phyloP scores from a whole-genome alignment of 1,140 invertebrate species.

The Orussus abietinus region DNA sequence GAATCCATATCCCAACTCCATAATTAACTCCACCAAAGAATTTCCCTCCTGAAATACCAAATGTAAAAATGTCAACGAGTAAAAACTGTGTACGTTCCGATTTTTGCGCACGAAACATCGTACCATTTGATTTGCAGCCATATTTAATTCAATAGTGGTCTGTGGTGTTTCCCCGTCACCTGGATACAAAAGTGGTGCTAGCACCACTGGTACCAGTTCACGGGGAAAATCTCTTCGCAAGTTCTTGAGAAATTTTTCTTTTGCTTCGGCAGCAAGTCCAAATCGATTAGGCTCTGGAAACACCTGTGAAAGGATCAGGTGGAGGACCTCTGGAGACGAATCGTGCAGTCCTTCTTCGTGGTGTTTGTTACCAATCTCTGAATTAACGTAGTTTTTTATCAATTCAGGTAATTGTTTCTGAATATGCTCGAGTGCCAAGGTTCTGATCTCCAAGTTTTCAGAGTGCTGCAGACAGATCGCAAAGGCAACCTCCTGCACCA shows the following conservation, averaged over 20 bases:
- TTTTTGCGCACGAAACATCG: too few relatives aligned
- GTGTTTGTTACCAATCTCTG: constrained; percentile 62
- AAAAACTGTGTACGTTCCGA: constrained; percentile 1
- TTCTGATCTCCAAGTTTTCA: constrained; percentile 67
- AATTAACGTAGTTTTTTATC: constrained; percentile 78
- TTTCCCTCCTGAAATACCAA: constrained; percentile 62
- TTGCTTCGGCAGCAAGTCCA: constrained; percentile 66
- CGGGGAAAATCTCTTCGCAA: constrained; percentile 83
- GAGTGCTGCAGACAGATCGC: constrained; percentile 80
- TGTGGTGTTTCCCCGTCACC: constrained; percentile 70
- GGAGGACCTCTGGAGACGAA: constrained; percentile 81
- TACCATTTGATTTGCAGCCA: constrained; percentile 61
- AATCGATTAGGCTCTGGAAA: constrained; percentile 55
- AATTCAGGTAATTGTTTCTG: constrained; percentile 79
- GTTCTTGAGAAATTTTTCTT: constrained; percentile 75
- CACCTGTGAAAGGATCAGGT: constrained; percentile 70
- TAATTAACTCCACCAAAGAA: constrained; percentile 76
- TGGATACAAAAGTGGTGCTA: constrained; percentile 82
- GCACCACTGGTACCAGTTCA: constrained; percentile 80
- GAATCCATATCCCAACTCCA: constrained; percentile 86
- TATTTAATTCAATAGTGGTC: constrained; percentile 55
- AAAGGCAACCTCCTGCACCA: constrained; percentile 86
- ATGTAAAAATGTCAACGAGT: constrained; percentile 9
- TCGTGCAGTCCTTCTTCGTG: constrained; percentile 80
- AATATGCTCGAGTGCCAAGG: constrained; percentile 71